Percentiles rank a stretch among this genome's conserved stretches.
Evolutionary conservation across 2,113 vertebrate species (phyloP).

Genomic region (Crotalus tigris): DNA sequence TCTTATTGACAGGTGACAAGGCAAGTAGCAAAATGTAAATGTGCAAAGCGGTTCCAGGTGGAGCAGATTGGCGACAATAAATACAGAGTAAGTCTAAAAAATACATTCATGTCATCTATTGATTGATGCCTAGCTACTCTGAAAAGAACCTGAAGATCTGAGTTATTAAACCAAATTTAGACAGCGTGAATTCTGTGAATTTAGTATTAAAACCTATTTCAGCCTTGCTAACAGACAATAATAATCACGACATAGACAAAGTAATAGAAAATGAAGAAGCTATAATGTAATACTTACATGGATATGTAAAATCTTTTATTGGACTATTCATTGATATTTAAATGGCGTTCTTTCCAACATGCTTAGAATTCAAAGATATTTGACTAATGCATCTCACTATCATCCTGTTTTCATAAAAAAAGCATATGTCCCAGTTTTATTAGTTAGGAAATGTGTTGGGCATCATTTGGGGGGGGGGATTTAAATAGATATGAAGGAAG

Average conservation of each 20-base stretch:
- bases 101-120: background rate
- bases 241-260: background rate
- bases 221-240: background rate
- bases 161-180: constrained; percentile 8
- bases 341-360: background rate
- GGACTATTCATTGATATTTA: constrained; percentile 17
- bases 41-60: constrained; percentile 97
- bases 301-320: background rate
- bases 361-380: constrained; percentile 33
- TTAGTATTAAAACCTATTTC: background rate
- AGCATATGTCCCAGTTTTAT: background rate
- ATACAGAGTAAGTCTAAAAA: constrained; percentile 85
- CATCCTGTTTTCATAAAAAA: constrained; percentile 37
- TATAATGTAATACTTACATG: background rate
- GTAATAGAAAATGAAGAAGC: background rate
- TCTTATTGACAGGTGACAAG: constrained; percentile 85
- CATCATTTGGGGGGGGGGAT: background rate
- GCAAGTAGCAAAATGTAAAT: constrained; percentile 98
- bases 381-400: constrained; percentile 7
- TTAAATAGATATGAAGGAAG: constrained; percentile 9
- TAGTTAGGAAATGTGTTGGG: constrained; percentile 1
- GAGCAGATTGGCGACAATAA: constrained; percentile 99
- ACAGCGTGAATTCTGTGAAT: background rate
- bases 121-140: background rate
- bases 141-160: background rate